Evolutionary conservation across 92 coral and sea anemone genomes (phyloP).

Genomic region (Porites divaricata): DNA sequence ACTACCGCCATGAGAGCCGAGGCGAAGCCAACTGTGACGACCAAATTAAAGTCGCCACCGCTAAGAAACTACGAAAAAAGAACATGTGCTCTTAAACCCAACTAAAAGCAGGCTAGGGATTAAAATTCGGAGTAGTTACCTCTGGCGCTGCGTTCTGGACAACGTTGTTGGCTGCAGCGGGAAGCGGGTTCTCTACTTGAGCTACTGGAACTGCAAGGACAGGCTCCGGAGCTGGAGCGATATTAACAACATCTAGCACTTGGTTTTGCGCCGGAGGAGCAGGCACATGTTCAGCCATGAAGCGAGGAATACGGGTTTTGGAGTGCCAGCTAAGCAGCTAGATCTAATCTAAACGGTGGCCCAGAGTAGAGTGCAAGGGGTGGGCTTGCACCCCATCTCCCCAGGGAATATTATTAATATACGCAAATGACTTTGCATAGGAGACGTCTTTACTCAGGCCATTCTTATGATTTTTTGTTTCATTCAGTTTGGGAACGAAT

Average conservation of each 20-base stretch:
- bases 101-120: not conserved
- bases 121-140: too few species aligned
- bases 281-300: constrained; percentile 26
- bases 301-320: constrained; percentile 14
- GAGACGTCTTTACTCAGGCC: too few species aligned
- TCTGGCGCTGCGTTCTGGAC: constrained; percentile 5
- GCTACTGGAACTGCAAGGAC: constrained; percentile 18
- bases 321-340: constrained; percentile 15
- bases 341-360: constrained; percentile 8
- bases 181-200: constrained; percentile 8
- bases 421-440: not conserved
- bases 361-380: constrained; percentile 10
- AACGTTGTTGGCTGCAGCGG: constrained; percentile 3
- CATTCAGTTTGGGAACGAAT: too few species aligned
- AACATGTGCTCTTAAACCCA: too few species aligned
- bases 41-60: too few species aligned
- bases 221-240: not conserved
- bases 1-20: not conserved
- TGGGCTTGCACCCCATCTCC: constrained; percentile 1
- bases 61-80: too few species aligned
- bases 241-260: constrained; percentile 13
- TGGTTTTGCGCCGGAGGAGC: constrained; percentile 20
- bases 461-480: too few species aligned
- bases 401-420: constrained; percentile 5
- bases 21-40: not conserved